Evolutionary conservation across 2,888 invertebrate genomes (phyloP).

Genomic region (Scrobipalpa costella): DNA sequence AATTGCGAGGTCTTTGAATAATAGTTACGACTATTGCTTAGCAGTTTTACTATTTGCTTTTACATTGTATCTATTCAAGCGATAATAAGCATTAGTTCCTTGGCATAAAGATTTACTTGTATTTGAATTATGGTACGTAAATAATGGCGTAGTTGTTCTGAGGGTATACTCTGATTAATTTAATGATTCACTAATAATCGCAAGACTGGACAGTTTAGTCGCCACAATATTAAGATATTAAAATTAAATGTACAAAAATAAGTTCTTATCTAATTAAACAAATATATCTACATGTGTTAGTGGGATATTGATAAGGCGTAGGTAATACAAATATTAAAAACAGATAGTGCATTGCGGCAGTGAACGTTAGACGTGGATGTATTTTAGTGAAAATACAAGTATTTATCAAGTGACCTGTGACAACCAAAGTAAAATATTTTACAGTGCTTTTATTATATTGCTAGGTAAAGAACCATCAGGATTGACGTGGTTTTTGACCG

Average conservation of each 20-base stretch:
- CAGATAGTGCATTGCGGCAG: background rate
- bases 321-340: background rate
- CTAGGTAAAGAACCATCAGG: background rate
- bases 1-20: background rate
- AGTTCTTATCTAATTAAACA: slow-evolving; percentile 9
- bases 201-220: slow-evolving; percentile 1
- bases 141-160: background rate
- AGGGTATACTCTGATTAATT: slow-evolving; percentile 1
- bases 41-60: background rate
- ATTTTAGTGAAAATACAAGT: background rate
- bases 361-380: background rate
- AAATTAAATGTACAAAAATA: slow-evolving; percentile 3
- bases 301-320: slow-evolving; percentile 3
- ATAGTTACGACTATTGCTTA: background rate
- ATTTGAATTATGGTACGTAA: background rate
- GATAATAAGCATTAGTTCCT: background rate
- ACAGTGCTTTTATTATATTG: background rate
- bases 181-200: slow-evolving; percentile 21
- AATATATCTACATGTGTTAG: background rate
- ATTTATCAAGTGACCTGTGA: background rate
- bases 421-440: background rate
- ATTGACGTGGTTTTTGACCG: background rate
- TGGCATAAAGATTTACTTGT: background rate
- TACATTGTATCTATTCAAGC: background rate
- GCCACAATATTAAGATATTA: background rate